Percentiles rank a stretch among this genome's conserved stretches.
phyloP scores from a whole-genome alignment of 2,113 vertebrate genomes.

The Callopanchax toddi region DNA sequence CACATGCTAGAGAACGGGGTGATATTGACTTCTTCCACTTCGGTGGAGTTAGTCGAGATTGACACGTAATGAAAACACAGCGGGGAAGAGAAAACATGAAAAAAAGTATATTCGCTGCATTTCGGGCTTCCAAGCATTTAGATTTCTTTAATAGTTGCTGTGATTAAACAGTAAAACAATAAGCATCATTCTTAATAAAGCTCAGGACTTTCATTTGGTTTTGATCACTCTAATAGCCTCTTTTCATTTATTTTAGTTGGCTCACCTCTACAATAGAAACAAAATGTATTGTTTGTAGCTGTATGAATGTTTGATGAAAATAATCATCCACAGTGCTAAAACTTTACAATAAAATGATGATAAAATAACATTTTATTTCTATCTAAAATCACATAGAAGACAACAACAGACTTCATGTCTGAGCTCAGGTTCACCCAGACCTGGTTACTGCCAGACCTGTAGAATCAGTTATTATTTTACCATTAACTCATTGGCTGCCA shows the following conservation, averaged over 20 bases:
- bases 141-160: constrained; percentile 22
- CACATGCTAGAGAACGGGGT: constrained; percentile 63
- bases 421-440: too few relatives aligned
- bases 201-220: neutral
- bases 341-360: constrained; percentile 6
- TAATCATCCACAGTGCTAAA: neutral
- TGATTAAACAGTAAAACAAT: constrained; percentile 3
- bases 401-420: too few relatives aligned
- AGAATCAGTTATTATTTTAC: too few relatives aligned
- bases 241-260: neutral
- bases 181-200: neutral
- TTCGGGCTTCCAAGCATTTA: constrained; percentile 12
- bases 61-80: constrained; percentile 73
- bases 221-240: neutral
- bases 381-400: too few relatives aligned
- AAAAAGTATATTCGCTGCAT: constrained; percentile 36
- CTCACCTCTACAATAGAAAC: neutral
- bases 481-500: too few relatives aligned
- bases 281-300: neutral
- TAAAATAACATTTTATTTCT: constrained; percentile 13
- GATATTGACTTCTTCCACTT: constrained; percentile 78
- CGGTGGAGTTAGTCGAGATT: constrained; percentile 70
- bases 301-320: neutral
- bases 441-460: too few relatives aligned
- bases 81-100: constrained; percentile 34